Evolutionary conservation across 2,888 invertebrate genomes (phyloP).

Genomic region (Sclerodermus sp.): DNA sequence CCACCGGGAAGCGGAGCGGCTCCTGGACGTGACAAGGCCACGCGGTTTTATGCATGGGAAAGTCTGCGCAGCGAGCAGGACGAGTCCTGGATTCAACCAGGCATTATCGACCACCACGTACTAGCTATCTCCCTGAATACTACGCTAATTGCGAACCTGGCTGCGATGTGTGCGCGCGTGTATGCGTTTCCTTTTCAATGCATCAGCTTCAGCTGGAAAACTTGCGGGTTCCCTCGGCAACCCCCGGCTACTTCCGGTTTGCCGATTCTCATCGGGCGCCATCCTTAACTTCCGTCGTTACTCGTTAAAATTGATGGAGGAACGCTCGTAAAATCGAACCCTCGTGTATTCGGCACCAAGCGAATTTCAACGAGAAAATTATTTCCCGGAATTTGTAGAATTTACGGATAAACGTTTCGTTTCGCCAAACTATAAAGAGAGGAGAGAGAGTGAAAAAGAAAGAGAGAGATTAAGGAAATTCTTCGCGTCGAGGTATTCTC

Average conservation of each 20-base stretch:
- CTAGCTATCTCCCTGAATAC: slow-evolving; percentile 30
- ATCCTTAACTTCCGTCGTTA: too few species aligned
- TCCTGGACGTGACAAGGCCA: slow-evolving; percentile 49
- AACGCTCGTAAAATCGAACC: too few species aligned
- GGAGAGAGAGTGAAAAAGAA: too few species aligned
- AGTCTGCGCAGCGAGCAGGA: slow-evolving; percentile 26
- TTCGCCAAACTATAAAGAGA: too few species aligned
- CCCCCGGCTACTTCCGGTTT: not conserved
- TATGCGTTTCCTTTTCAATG: slow-evolving; percentile 5
- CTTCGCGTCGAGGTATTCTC: too few species aligned
- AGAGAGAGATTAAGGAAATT: too few species aligned
- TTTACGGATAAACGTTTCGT: too few species aligned
- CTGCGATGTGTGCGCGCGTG: slow-evolving; percentile 6
- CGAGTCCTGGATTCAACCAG: slow-evolving; percentile 23
- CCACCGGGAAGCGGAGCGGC: slow-evolving; percentile 37
- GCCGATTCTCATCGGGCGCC: too few species aligned
- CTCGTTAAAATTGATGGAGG: too few species aligned
- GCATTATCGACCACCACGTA: slow-evolving; percentile 31
- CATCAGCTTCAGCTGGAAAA: not conserved
- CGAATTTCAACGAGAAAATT: too few species aligned
- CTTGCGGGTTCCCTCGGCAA: not conserved
- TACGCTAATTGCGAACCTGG: slow-evolving; percentile 30
- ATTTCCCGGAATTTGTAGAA: too few species aligned
- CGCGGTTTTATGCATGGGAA: slow-evolving; percentile 48
- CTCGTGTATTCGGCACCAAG: too few species aligned